Evolutionary conservation across 2,888 invertebrate species (phyloP).

Genomic region (Brachyptera risi): DNA sequence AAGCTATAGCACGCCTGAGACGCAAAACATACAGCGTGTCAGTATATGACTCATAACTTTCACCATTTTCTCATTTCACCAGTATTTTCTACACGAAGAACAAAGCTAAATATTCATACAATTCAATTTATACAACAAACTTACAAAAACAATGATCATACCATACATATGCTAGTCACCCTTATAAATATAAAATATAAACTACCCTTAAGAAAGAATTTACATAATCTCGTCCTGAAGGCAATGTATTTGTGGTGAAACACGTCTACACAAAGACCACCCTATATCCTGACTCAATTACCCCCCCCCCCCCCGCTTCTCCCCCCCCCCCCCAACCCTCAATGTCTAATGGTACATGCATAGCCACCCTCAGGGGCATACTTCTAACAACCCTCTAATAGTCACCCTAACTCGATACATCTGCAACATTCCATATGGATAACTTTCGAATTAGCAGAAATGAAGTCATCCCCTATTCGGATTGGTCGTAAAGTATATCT

Average conservation of each 20-base stretch:
- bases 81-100: no score
- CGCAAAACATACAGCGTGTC: no score
- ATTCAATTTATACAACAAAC: no score
- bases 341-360: slow-evolving; percentile 11
- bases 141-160: no score
- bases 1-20: no score
- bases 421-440: slow-evolving; percentile 12
- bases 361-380: slow-evolving; percentile 3
- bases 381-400: slow-evolving; percentile 15
- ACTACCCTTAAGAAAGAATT: no score
- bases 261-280: slow-evolving; percentile 6
- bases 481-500: slow-evolving; percentile 5
- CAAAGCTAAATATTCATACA: no score
- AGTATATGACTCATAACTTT: no score
- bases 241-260: slow-evolving; percentile 13
- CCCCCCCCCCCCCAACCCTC: not conserved
- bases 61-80: no score
- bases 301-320: not conserved
- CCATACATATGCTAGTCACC: no score
- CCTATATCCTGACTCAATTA: slow-evolving; percentile 6
- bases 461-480: slow-evolving; percentile 3
- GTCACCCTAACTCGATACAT: slow-evolving; percentile 15
- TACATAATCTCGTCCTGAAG: no score
- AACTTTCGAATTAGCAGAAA: slow-evolving; percentile 6
- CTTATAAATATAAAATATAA: no score